A percentile compares a stretch with the other conserved stretches of the same genome.
phyloP scores from a whole-genome alignment of 30 jellyfish, hydroid and myxozoan species.

The Haliclystus octoradiatus region DNA sequence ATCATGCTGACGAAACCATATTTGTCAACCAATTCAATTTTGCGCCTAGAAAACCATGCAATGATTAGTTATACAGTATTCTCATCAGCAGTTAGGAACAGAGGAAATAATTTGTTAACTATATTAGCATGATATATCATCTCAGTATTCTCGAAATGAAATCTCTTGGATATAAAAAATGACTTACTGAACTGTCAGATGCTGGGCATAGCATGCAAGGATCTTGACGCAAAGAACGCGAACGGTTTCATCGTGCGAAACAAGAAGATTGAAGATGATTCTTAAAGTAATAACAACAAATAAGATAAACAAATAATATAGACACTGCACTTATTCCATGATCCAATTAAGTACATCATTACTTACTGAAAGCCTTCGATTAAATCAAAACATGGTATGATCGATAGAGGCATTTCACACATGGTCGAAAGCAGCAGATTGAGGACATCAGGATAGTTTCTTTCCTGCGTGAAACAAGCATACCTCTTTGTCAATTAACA shows the following conservation, averaged over 20 bases:
- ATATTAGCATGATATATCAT: too few species aligned
- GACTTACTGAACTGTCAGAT: slow-evolving; percentile 76
- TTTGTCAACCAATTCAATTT: slow-evolving; percentile 79
- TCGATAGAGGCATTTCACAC: slow-evolving; percentile 86
- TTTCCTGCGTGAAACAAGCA: slow-evolving; percentile 57
- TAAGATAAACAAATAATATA: background rate
- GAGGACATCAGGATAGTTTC: slow-evolving; percentile 57
- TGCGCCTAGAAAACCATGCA: slow-evolving; percentile 42
- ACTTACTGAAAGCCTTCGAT: slow-evolving; percentile 92
- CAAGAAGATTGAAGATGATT: slow-evolving; percentile 72
- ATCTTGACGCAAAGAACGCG: slow-evolving; percentile 78
- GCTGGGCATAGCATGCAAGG: slow-evolving; percentile 75
- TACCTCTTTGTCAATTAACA: background rate
- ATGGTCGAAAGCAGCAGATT: slow-evolving; percentile 65
- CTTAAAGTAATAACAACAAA: slow-evolving; percentile 15
- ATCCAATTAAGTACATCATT: background rate
- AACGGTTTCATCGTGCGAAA: slow-evolving; percentile 38
- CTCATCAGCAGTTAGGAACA: too few species aligned
- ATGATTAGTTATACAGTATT: background rate
- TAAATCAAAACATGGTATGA: slow-evolving; percentile 55
- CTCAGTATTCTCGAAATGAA: too few species aligned
- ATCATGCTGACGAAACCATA: slow-evolving; percentile 69
- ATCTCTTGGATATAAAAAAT: too few species aligned
- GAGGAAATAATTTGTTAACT: too few species aligned
- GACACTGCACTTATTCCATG: background rate